Evolutionary conservation across 2,113 vertebrate species (phyloP).

Genomic region (Meles meles): DNA sequence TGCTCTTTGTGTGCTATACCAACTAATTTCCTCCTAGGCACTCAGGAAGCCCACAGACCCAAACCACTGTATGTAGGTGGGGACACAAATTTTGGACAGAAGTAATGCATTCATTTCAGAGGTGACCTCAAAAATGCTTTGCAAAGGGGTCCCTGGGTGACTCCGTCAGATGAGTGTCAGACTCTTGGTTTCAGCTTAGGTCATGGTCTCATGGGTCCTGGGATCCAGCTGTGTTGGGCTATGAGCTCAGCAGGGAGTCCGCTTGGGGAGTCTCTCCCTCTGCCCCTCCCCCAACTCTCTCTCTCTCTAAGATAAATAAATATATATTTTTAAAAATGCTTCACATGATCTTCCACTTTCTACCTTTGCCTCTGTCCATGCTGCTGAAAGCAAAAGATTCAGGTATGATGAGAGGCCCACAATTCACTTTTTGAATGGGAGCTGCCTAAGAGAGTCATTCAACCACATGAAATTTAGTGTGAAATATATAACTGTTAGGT

Average conservation of each 20-base stretch:
- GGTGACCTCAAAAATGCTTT: background rate
- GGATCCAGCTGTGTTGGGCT: background rate
- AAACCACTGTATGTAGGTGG: background rate
- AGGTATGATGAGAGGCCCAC: background rate
- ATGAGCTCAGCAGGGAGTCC: background rate
- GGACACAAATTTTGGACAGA: background rate
- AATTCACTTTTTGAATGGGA: background rate
- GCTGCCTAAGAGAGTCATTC: background rate
- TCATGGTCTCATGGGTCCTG: background rate
- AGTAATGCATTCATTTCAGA: background rate
- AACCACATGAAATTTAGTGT: background rate
- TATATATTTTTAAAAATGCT: background rate
- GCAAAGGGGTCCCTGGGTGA: background rate
- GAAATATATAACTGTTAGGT: background rate
- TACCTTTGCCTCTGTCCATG: background rate
- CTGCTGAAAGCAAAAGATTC: background rate
- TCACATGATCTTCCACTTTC: background rate
- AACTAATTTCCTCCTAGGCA: background rate
- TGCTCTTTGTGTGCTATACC: background rate
- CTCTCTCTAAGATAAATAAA: background rate
- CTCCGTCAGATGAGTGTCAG: background rate
- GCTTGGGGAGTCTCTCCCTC: background rate
- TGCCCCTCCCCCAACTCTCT: background rate
- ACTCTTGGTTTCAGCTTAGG: background rate
- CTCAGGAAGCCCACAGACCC: background rate